Evolutionary conservation across 2,113 vertebrate genomes (phyloP).

Genomic region (Calyptommatus sinebrachiatus): DNA sequence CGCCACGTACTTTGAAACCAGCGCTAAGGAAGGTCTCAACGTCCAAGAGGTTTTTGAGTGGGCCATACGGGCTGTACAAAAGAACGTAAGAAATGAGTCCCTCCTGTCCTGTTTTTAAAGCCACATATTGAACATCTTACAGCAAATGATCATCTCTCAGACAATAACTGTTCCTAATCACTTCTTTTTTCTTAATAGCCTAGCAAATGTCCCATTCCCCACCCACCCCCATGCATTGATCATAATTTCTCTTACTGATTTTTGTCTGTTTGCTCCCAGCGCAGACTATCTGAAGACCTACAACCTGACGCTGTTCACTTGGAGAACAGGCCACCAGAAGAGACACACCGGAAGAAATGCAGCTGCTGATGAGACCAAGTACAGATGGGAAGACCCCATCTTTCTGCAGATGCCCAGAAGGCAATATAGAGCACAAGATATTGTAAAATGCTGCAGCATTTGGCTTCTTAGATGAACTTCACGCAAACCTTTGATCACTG

Average conservation of each 20-base stretch:
- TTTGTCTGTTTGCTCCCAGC: conserved; percentile 16
- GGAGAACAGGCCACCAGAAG: conserved; percentile 11
- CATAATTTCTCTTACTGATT: neutral
- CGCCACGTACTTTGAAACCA: conserved; percentile 20
- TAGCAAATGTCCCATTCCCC: neutral
- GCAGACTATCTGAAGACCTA: neutral
- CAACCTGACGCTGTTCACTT: conserved; percentile 13
- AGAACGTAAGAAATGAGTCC: conserved; percentile 2
- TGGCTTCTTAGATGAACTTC: neutral
- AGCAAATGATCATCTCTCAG: neutral
- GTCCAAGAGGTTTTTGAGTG: conserved; percentile 21
- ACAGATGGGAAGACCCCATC: neutral
- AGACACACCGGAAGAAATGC: neutral
- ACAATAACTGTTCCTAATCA: too few relatives aligned
- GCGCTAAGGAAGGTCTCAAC: conserved; percentile 15
- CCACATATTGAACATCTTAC: neutral
- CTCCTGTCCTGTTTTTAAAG: neutral
- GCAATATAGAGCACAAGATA: neutral
- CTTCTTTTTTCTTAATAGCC: neutral
- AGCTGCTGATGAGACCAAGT: conserved; percentile 7
- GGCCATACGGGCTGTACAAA: conserved; percentile 14
- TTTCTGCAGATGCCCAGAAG: neutral
- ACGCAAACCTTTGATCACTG: neutral
- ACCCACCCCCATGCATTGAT: too few relatives aligned
- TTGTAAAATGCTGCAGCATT: neutral